Percentiles rank a stretch among this genome's conserved stretches.
These are phyloP conservation scores for Dendroctonus valens DNA, from an alignment of 1,140 invertebrate genomes.

Conservation along the genomic window DNA sequence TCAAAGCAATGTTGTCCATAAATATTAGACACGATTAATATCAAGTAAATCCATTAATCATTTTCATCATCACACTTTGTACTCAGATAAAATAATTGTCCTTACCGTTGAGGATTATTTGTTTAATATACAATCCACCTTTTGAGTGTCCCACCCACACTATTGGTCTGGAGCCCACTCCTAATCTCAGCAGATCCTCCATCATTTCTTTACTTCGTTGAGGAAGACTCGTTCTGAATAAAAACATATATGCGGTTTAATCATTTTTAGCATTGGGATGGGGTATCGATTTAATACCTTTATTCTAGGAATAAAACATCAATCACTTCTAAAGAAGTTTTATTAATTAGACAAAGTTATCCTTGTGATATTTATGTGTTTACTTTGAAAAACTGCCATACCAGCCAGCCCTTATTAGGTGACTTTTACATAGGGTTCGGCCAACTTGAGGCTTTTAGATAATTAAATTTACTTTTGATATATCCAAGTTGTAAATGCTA, in stretches of 20 bases:
- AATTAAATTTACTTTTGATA: too few relatives aligned
- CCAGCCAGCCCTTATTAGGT: too few relatives aligned
- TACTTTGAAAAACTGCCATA: too few relatives aligned
- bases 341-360: too few relatives aligned
- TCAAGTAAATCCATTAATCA: neutral
- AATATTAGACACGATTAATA: too few relatives aligned
- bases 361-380: too few relatives aligned
- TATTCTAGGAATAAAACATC: conserved; percentile 3
- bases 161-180: conserved; percentile 63
- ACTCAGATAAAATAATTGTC: neutral
- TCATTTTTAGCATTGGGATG: too few relatives aligned
- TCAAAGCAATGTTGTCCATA: too few relatives aligned
- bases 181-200: conserved; percentile 56
- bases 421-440: too few relatives aligned
- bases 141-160: conserved; percentile 73
- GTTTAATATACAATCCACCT: conserved; percentile 70
- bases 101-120: conserved; percentile 61
- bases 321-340: neutral
- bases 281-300: conserved; percentile 5
- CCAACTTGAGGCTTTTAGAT: too few relatives aligned
- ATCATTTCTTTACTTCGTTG: conserved; percentile 68
- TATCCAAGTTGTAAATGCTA: neutral
- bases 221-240: conserved; percentile 54
- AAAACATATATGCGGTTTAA: neutral
- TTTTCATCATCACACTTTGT: neutral